Evolutionary conservation across 1,140 invertebrate species (phyloP), one percentile per base, ranked within the genome.

Genomic region (Eumaeus atala): DNA sequence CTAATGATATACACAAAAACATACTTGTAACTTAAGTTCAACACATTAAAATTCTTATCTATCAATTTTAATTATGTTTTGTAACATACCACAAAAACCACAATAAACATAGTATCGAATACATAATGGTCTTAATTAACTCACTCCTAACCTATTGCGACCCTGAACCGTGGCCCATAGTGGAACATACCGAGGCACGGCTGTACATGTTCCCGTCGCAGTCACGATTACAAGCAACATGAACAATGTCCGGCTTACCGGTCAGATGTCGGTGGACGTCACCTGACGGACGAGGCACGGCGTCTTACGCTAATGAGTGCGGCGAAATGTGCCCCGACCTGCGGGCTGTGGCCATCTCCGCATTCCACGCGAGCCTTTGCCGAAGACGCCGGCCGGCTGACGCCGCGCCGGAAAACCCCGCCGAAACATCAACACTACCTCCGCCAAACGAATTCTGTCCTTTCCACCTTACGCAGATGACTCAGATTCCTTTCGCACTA

Each of bases 321-420:
- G 61, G 53, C 62, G 69, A 74, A 70, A 70, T 64, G 67, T 73
- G 70, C 66, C 72, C 59, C 74, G 79, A 74, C 67, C 48, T 36
- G 58, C 63, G 21, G 67, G 38, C 38, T 40, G 38, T n/a, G 68
- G 67, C 68, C 75, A 74, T 80, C 78, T 84, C 80, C 80, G 80
- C 80, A 84, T 84, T 84, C 80, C 72, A 54, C 60, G 59, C 63
- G 64, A 18, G 64, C 66, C 72, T 57, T 48, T 58, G 67, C 58
- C 61, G 64, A 53, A 67, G 66, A 59, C 58, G 58, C 58, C 58
- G 58, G 57, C 62, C 60, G 63, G 51, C 28, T 47, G 73, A 68
- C 77, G 65, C 66, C 56, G 49, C 44, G 17, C 33, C 36, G 44
- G 14, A 53, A 48, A 28, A 14, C 53, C 28, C 14, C 5, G 38